phyloP scores from a whole-genome alignment of 2,113 vertebrate species.

The Baryphthengus martii region DNA sequence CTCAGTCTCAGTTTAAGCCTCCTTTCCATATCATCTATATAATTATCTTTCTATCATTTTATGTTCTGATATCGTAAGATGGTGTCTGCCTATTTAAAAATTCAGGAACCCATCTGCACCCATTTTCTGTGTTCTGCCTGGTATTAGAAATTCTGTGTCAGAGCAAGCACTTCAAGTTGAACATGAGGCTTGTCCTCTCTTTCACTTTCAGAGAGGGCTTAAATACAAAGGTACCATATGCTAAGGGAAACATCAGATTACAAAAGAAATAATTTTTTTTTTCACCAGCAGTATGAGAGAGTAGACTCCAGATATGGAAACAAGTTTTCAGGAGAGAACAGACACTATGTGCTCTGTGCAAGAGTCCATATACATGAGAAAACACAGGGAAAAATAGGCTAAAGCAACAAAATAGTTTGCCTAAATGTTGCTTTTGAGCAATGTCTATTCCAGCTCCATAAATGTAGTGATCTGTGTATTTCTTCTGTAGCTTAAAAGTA shows the following conservation, averaged over 20 bases:
- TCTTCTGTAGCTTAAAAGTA: background rate
- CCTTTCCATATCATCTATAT: background rate
- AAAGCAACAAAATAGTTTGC: background rate
- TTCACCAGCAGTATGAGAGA: background rate
- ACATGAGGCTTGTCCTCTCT: background rate
- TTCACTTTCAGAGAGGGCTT: background rate
- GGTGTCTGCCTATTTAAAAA: background rate
- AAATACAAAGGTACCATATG: background rate
- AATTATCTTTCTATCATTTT: background rate
- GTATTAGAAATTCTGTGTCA: background rate
- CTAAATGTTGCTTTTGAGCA: background rate
- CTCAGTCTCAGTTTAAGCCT: background rate
- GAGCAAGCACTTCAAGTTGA: background rate
- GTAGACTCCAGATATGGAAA: background rate
- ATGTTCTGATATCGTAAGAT: background rate
- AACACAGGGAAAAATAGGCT: background rate
- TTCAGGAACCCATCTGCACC: background rate
- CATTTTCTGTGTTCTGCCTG: background rate
- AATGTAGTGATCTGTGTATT: background rate
- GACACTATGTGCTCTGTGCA: background rate
- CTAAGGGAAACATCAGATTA: background rate
- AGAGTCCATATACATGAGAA: background rate
- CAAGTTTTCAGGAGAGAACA: background rate
- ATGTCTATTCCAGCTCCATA: background rate
- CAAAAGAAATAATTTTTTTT: slow-evolving; percentile 13